Conservation (phyloP, 2,797 vertebrate genomes). For the Pangasius larnaudii region DNA sequence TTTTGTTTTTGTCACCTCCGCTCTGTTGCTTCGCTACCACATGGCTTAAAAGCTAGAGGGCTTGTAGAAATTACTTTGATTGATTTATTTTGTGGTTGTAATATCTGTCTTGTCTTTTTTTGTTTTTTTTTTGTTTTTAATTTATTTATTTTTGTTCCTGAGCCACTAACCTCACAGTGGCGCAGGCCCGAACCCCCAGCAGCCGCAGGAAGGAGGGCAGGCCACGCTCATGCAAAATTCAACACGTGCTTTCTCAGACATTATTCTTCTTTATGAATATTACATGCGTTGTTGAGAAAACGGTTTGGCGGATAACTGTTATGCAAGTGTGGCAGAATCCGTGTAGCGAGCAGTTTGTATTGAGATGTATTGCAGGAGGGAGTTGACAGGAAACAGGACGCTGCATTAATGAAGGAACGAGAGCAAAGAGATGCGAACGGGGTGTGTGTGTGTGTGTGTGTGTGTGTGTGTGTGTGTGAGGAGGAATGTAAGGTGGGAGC, state of each 20-base stretch:
- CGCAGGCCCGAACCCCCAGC: slow-evolving; percentile 38
- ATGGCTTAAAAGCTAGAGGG: slow-evolving; percentile 38
- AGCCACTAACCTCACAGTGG: slow-evolving; percentile 19
- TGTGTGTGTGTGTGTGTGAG: not conserved
- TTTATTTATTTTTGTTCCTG: not conserved
- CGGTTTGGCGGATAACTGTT: slow-evolving; percentile 68
- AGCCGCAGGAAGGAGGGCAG: slow-evolving; percentile 1
- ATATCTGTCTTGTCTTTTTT: not conserved
- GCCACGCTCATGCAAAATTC: slow-evolving; percentile 82
- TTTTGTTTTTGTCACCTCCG: slow-evolving; percentile 7
- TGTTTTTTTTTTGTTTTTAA: not conserved
- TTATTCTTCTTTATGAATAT: slow-evolving; percentile 89
- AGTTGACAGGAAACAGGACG: slow-evolving; percentile 41
- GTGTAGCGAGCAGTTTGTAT: slow-evolving; percentile 55
- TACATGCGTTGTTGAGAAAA: slow-evolving; percentile 82
- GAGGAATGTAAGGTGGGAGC: not conserved
- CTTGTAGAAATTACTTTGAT: slow-evolving; percentile 34
- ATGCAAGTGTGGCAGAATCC: slow-evolving; percentile 68
- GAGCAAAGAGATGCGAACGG: not conserved
- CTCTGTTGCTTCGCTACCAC: not conserved
- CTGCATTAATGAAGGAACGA: slow-evolving; percentile 39
- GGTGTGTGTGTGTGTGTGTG: slow-evolving; percentile 1
- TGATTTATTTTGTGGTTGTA: slow-evolving; percentile 44
- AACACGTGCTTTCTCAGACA: slow-evolving; percentile 78
- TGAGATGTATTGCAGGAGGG: slow-evolving; percentile 56